Evolutionary conservation across 1,140 invertebrate species (phyloP).

Genomic region (Bombus huntii): DNA sequence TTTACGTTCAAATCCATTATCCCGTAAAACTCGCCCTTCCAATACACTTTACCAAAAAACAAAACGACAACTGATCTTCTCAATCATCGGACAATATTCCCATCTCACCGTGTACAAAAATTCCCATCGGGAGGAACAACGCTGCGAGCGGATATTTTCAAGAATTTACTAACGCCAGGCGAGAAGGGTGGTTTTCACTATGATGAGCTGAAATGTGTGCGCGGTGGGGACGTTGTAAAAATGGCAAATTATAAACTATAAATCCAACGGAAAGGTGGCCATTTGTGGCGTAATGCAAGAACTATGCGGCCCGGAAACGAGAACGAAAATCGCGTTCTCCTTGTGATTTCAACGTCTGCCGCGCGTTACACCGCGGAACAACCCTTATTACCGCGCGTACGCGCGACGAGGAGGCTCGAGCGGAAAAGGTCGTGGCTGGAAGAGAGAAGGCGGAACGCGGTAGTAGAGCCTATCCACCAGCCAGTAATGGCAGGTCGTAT

Average conservation of each 20-base stretch:
- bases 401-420: constrained; percentile 53
- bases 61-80: background rate
- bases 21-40: too few species aligned
- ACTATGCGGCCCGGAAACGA: constrained; percentile 16
- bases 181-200: background rate
- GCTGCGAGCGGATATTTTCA: background rate
- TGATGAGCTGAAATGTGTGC: background rate
- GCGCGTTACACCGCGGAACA: constrained; percentile 67
- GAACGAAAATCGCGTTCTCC: constrained; percentile 48
- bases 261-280: background rate
- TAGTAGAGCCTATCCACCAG: constrained; percentile 66
- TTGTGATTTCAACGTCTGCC: constrained; percentile 68
- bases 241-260: constrained; percentile 29
- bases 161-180: background rate
- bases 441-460: constrained; percentile 54
- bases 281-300: background rate
- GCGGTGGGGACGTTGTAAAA: background rate
- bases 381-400: constrained; percentile 70
- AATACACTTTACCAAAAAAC: background rate
- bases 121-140: background rate
- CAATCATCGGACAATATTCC: background rate
- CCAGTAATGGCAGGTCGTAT: constrained; percentile 72
- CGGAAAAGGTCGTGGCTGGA: constrained; percentile 25
- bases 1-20: too few species aligned
- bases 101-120: background rate